A percentile compares a stretch with the other conserved stretches of the same genome.
Evolutionary conservation across 1,140 invertebrate genomes (phyloP).

Genomic region (Hylaeus volcanicus): DNA sequence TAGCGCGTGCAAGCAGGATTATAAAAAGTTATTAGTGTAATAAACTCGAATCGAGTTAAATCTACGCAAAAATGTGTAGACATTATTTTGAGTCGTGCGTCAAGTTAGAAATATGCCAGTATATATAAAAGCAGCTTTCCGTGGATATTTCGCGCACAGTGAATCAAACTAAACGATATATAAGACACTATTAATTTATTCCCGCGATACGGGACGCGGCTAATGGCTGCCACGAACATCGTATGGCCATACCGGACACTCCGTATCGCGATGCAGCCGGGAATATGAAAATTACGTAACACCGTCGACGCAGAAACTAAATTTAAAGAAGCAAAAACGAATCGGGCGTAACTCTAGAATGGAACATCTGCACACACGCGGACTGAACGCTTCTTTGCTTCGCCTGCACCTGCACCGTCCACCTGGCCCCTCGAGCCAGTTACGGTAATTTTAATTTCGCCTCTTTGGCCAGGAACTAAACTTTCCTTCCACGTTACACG

Average conservation of each 20-base stretch:
- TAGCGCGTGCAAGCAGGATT: too few species aligned
- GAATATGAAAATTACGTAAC: constrained; percentile 38
- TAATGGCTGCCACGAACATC: not conserved
- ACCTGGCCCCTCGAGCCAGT: constrained; percentile 42
- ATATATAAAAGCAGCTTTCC: constrained; percentile 24
- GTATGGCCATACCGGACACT: not conserved
- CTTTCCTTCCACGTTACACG: not conserved
- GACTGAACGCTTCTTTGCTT: constrained; percentile 19
- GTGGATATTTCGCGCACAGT: not conserved
- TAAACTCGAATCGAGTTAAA: too few species aligned
- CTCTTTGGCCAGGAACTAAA: not conserved
- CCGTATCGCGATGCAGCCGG: constrained; percentile 3
- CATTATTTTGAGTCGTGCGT: constrained; percentile 29
- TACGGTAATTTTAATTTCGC: constrained; percentile 44
- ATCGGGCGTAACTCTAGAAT: constrained; percentile 13
- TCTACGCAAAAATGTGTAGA: not conserved
- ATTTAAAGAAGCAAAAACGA: constrained; percentile 46
- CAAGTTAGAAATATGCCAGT: constrained; percentile 4
- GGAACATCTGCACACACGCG: constrained; percentile 27
- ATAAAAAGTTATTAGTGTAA: too few species aligned
- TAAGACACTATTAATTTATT: constrained; percentile 13
- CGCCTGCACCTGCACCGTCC: constrained; percentile 55
- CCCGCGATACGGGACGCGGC: not conserved
- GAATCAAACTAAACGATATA: not conserved
- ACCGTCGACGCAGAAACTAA: constrained; percentile 38